phyloP scores from a whole-genome alignment of 1,140 invertebrate species.

The Drosophila nikananu region DNA sequence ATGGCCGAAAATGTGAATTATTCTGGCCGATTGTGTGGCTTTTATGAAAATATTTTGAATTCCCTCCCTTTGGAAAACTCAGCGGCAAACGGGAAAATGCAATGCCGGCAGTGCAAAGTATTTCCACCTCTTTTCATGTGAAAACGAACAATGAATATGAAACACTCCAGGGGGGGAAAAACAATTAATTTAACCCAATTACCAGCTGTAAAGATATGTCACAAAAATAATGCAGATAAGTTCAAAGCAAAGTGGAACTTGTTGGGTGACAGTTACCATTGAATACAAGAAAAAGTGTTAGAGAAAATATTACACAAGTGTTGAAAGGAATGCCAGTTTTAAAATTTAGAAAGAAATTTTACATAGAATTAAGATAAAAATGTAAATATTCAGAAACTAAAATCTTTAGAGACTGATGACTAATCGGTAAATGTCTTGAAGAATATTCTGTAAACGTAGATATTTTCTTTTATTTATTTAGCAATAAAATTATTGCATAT shows the following conservation, averaged over 20 bases:
- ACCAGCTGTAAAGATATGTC: neutral
- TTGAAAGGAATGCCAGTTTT: too few species aligned
- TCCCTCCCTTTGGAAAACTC: slow-evolving; percentile 28
- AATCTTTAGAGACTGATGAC: too few species aligned
- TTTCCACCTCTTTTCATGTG: slow-evolving; percentile 5
- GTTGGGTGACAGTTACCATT: neutral
- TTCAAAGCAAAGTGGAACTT: neutral
- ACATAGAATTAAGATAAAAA: neutral
- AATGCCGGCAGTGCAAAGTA: slow-evolving; percentile 8
- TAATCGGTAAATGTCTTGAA: neutral
- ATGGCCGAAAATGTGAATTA: slow-evolving; percentile 66
- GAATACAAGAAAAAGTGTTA: neutral
- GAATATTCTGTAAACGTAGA: neutral
- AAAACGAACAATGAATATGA: slow-evolving; percentile 1
- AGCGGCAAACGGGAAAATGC: slow-evolving; percentile 9
- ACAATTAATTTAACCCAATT: slow-evolving; percentile 4
- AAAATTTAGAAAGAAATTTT: too few species aligned
- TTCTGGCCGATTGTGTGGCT: slow-evolving; percentile 60
- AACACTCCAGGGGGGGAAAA: neutral
- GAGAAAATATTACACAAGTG: neutral
- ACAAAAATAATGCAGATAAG: slow-evolving; percentile 1
- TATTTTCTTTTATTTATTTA: neutral
- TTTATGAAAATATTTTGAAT: slow-evolving; percentile 65
- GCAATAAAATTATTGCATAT: neutral
- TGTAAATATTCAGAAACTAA: neutral